Conservation (phyloP, 2,113 vertebrate genomes). For the Macquaria australasica region DNA sequence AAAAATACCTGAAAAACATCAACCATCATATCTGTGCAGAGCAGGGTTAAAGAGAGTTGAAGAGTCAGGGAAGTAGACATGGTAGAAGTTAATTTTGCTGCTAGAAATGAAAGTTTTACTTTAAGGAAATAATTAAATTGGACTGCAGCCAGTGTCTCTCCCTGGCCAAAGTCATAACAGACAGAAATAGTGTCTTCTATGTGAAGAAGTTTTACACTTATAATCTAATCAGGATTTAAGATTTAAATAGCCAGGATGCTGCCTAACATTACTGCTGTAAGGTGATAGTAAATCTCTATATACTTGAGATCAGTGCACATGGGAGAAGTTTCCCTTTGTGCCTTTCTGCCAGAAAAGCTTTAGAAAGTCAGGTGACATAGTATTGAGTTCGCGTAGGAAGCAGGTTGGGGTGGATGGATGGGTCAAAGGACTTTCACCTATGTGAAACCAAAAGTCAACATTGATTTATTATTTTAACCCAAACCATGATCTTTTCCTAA, state of each 20-base stretch:
- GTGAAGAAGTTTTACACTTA: constrained; percentile 36
- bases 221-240: constrained; percentile 38
- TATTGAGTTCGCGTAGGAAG: no score
- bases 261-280: neutral
- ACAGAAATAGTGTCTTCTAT: constrained; percentile 24
- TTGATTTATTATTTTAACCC: no score
- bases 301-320: constrained; percentile 14
- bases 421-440: no score
- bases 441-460: no score
- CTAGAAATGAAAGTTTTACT: constrained; percentile 57
- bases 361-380: no score
- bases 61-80: constrained; percentile 1
- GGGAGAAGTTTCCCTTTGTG: no score
- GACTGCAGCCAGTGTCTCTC: constrained; percentile 40
- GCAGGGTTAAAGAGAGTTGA: constrained; percentile 14
- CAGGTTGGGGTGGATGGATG: no score
- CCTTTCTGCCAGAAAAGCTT: no score
- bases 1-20: constrained; percentile 24
- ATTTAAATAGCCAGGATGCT: constrained; percentile 8
- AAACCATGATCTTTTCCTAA: no score
- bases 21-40: neutral
- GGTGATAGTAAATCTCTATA: constrained; percentile 12
- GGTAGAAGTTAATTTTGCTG: constrained; percentile 37
- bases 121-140: constrained; percentile 64
- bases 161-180: constrained; percentile 49